Base-by-base conservation (phyloP, 2,113 vertebrate genomes). In the Lamprologus sp. region DNA sequence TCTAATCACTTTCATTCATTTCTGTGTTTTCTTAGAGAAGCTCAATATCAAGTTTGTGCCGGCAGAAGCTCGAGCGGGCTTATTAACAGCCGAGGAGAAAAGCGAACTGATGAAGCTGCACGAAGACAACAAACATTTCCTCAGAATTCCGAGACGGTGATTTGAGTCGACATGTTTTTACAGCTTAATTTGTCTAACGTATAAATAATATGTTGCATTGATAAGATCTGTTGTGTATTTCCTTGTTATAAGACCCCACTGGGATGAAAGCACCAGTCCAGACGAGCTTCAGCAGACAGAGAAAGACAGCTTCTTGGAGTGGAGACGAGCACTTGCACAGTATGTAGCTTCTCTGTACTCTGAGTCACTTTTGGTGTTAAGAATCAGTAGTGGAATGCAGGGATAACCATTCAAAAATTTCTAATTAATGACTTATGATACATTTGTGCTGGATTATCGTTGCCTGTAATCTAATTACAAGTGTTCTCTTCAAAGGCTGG, bases 41-140 rank as follows among this genome's bases (percentile, higher is more conserved):
- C 96, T 99, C 81, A 99, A 99, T 88, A 96, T 99, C 58, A 97
- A 92, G 94, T 97, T 99, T 56, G 97, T 99, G 28, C 96, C 95
- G 49, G 96, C 97, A 6, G 97, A 97, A 93, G 96, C 96, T 45
- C 94, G 96, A 94, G 96, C 96, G 1, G 98, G 97, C 1, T 93
- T 99, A 26, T 92, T 97, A 9, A 97, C 98, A 2, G 87, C 94
- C 0, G 97, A 99, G 92, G 98, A 99, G 92, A 96, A 93, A 53
- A 96, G 84, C 60, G 96, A 83, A 8, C 89, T 99, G 58, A 96
- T 80, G 85, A 97, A 97, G 91, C 96, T 98, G 8, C 99, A 99
- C 0, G 98, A 98, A 90, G 97, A 98, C 63, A 97, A 99, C 87
- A 95, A 86, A 58, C 96, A 97, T 84, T 97, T 98, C 80, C 93